Evolutionary conservation across 2,888 invertebrate species (phyloP), one percentile per base, ranked within the genome.

Genomic region (Ormyrus thymus): DNA sequence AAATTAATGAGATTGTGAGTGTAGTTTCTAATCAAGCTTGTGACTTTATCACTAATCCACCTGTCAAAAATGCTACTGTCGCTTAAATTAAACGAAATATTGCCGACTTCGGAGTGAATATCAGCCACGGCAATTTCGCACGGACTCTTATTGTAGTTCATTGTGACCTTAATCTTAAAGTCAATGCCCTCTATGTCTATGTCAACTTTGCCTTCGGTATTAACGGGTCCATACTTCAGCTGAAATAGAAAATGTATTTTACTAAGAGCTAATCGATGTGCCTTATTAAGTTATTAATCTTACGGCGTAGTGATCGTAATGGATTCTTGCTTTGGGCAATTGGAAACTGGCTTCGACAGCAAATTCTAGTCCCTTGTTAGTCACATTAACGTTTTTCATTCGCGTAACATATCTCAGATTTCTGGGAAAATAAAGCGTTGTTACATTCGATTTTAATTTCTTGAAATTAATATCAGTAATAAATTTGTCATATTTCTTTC

Each of bases 301-400:
- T 83, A 85, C 85, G 77, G 65, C 74, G 29, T 84, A 85, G 51
- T 83, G 46, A 13, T 81, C 13, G 56, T 81, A 85, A 5, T 80
- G 43, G 46, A 85, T 75, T 7, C 65, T 45, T 2, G 80, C 81
- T 11, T 61, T 66, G 13, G 80, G 72, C 43, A 86, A 62, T 53
- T 81, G 79, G 56, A 84, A 82, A 9, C 78, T 83, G 15, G 76
- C 77, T 9, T 79, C 79, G 50, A 81, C 70, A 7, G 78, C 43
- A 45, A 83, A 81, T 50, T 81, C 83, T 11, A 53, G 11, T 7
- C 82, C 83, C 6, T 77, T 56, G 46, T 81, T 77, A 11, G 75
- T 73, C 6, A 85, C 55, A n/a, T 65, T 51, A 11, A 82, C 79
- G 64, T 85, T 72, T 7, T 79, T 58, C 9, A 65, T 80, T 83